These are phyloP conservation scores for Sinohyriopsis cumingii DNA, from an alignment of 2,888 invertebrate species.

Conservation along the genomic window DNA sequence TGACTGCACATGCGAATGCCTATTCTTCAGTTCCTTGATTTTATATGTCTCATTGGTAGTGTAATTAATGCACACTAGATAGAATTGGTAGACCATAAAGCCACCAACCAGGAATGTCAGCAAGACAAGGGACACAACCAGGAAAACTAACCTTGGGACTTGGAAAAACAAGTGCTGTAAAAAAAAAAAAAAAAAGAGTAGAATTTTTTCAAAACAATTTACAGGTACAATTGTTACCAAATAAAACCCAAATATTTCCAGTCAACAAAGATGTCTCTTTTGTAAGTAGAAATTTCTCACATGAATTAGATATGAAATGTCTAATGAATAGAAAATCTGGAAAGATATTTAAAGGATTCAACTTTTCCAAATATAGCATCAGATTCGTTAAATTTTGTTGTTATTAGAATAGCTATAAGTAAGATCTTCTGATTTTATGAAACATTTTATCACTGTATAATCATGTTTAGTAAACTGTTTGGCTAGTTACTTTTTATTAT, in stretches of 20 bases:
- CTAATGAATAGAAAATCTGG: background rate
- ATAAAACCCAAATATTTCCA: background rate
- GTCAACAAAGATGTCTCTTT: background rate
- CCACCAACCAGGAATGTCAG: constrained; percentile 52
- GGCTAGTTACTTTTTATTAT: too few relatives aligned
- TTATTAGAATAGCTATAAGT: too few relatives aligned
- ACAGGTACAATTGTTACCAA: background rate
- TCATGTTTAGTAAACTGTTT: too few relatives aligned
- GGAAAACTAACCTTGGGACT: constrained; percentile 64
- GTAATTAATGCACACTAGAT: constrained; percentile 63
- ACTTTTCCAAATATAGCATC: too few relatives aligned
- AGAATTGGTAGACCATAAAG: constrained; percentile 63
- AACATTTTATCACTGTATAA: too few relatives aligned
- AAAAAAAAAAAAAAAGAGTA: constrained; percentile 11
- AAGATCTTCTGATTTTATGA: too few relatives aligned
- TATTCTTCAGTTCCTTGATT: constrained; percentile 14
- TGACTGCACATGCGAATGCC: background rate
- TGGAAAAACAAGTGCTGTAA: constrained; percentile 68
- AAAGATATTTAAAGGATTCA: background rate
- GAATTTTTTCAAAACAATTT: background rate
- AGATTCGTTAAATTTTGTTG: too few relatives aligned
- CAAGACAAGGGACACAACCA: constrained; percentile 54
- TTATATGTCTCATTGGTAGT: constrained; percentile 70
- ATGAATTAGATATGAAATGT: background rate
- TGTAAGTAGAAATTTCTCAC: background rate